Evolutionary conservation across 1,140 invertebrate species (phyloP).

Genomic region (Pseudomyrmex pallidus): DNA sequence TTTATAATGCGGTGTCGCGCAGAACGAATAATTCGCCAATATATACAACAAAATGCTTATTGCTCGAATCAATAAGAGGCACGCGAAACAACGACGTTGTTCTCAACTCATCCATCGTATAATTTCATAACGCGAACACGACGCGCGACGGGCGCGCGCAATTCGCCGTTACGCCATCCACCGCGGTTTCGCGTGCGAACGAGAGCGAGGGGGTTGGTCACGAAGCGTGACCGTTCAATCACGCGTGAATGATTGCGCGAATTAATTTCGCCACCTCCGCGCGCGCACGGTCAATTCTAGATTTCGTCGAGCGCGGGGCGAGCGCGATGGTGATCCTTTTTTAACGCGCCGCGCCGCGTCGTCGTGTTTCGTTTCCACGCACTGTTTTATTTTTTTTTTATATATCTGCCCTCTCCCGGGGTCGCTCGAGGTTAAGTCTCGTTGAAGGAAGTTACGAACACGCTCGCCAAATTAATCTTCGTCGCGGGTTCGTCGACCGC

Average conservation of each 20-base stretch:
- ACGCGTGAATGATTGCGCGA: conserved; percentile 50
- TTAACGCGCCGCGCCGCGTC: background rate
- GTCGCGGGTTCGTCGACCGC: conserved; percentile 39
- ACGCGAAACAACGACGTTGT: background rate
- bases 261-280: conserved; percentile 45
- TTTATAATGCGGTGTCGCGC: background rate
- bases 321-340: too few species aligned
- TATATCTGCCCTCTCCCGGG: conserved; percentile 40
- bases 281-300: conserved; percentile 9
- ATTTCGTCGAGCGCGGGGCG: background rate
- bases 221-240: conserved; percentile 48
- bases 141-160: background rate
- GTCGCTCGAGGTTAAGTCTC: conserved; percentile 51
- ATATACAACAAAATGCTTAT: background rate
- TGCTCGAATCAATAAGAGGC: background rate
- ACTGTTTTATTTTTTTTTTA: conserved; percentile 15
- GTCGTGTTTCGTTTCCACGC: conserved; percentile 26
- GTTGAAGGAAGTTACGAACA: conserved; percentile 54
- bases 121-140: conserved; percentile 4
- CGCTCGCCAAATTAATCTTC: conserved; percentile 50
- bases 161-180: background rate
- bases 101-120: background rate
- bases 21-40: background rate
- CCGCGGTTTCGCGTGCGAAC: background rate
- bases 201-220: background rate